Base-by-base conservation (phyloP, 1,140 invertebrate genomes). In the Sminthurides bifidus region DNA sequence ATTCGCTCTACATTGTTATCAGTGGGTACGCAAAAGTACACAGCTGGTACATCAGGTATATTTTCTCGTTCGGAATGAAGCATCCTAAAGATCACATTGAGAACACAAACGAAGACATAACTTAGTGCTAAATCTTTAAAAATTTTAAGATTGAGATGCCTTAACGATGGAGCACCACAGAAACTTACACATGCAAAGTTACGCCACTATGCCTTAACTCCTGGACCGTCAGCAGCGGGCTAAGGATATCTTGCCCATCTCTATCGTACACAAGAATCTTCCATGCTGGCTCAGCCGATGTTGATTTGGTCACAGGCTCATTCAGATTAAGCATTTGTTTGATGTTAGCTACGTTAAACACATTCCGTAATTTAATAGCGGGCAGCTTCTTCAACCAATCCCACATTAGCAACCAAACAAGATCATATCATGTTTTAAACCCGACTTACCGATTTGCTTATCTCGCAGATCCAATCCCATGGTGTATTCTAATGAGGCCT, bases 21-120 rank as follows among this genome's bases (percentile, higher is more conserved):
- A 29, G 85, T 87, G n/a, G 96, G 93, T 63, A 87, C 79, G 72
- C 96, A 94, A 71, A 99, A 98, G 73, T 99, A 99, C 44, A 99
- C 83, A 10, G 92, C 93, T 60, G 95, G 93, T 15, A 97, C 94
- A 77, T 99, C 96, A 3, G 94, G 92, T 65, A 99, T 92, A 6
- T 86, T 76, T 72, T 98, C 94, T 63, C 95, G 77, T 67, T 95
- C 88, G 4, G 90, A 90, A 73, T 96, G 90, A 27, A 97, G 74
- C 72, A 88, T 81, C 27, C 87, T 89, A 17, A 56, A 58, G 14
- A n/a, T 19, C 8, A 43, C 21, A 6, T 6, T 43, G n/a, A 35
- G 33, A 43, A 61, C 60, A 52, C n/a, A 45, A n/a, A 23, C 3
- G 37, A 52, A 21, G 37, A 17, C 27, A 27, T 4, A n/a, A 35